phyloP scores from a whole-genome alignment of 2,797 vertebrate species.

The Onychomys arenicola region DNA sequence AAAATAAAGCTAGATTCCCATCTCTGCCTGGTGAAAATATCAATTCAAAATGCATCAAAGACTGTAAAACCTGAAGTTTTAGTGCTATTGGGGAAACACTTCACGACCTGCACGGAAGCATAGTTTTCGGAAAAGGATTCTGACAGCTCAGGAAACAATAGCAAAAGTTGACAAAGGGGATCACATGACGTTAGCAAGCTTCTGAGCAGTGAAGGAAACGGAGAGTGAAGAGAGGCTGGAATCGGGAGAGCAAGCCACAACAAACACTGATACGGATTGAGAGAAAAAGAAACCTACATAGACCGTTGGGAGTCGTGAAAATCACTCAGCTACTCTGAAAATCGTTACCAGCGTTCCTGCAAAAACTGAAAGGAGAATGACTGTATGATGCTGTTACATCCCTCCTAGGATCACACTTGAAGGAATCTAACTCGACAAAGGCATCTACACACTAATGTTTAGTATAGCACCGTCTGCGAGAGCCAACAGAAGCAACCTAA shows the following conservation, averaged over 20 bases:
- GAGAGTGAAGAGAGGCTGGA: not conserved
- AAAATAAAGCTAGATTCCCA: not conserved
- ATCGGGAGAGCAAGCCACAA: not conserved
- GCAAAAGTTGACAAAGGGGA: not conserved
- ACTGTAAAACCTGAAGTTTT: not conserved
- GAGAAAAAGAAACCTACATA: not conserved
- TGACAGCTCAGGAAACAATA: not conserved
- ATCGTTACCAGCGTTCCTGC: not conserved
- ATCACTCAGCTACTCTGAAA: not conserved
- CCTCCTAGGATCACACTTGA: not conserved
- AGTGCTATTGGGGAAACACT: not conserved
- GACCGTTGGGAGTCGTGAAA: not conserved
- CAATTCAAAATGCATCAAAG: not conserved
- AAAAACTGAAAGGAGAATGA: not conserved
- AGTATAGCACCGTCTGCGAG: not conserved
- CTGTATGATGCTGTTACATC: not conserved
- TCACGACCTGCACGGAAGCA: not conserved
- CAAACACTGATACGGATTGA: not conserved
- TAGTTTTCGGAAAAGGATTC: not conserved
- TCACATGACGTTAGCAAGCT: not conserved
- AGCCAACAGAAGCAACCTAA: not conserved
- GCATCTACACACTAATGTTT: not conserved
- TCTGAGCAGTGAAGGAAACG: not conserved
- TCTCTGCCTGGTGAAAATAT: not conserved
- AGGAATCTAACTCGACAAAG: not conserved